A percentile compares a stretch with the other conserved stretches of the same genome.
Evolutionary conservation across 2,113 vertebrate genomes (phyloP).

Genomic region (Naja naja): DNA sequence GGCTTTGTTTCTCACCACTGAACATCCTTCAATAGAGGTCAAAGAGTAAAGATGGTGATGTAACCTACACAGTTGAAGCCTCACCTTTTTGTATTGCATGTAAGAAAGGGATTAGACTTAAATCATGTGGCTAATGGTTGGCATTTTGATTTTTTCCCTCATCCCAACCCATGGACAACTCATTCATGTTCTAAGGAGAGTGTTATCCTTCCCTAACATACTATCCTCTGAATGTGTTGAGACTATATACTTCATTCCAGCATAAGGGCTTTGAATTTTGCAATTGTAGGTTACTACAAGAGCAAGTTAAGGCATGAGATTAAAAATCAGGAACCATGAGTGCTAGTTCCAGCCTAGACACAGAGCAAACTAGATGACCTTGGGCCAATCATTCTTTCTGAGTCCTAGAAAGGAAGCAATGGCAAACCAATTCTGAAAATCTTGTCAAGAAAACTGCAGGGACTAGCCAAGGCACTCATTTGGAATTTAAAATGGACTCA

Average conservation of each 20-base stretch:
- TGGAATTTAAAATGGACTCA: neutral
- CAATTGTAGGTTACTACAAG: too few species aligned
- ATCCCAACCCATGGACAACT: neutral
- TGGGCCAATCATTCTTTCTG: too few species aligned
- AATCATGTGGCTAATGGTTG: neutral
- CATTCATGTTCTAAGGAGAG: neutral
- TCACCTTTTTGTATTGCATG: neutral
- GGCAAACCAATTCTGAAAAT: neutral
- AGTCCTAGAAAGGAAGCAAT: too few species aligned
- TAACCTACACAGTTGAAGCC: neutral
- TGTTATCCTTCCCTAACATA: neutral
- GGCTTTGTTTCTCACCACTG: neutral
- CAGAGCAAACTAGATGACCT: too few species aligned
- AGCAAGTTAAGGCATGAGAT: too few species aligned
- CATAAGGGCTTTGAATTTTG: too few species aligned
- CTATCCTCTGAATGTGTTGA: neutral
- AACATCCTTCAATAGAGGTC: neutral
- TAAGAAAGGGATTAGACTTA: neutral
- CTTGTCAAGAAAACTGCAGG: neutral
- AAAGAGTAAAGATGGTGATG: neutral
- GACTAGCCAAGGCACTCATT: neutral
- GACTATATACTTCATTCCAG: neutral
- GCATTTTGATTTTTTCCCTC: neutral
- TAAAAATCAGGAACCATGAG: too few species aligned
- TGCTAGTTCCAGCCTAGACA: too few species aligned